Conservation (phyloP, 35 echinoderm and acorn worm species). For the Apostichopus japonicus region DNA sequence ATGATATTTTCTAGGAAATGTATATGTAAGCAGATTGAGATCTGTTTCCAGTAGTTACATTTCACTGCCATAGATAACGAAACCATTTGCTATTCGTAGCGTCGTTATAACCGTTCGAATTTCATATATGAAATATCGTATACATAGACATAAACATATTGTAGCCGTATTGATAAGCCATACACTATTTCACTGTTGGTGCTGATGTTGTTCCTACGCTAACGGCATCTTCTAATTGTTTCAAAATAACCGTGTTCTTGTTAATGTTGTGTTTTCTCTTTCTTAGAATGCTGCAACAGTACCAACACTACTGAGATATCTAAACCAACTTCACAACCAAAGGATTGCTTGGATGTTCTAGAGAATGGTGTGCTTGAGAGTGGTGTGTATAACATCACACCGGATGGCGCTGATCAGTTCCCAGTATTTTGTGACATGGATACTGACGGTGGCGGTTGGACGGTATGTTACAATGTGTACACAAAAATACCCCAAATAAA, state of each 20-base stretch:
- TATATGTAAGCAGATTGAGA: too few species aligned
- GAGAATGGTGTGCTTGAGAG: neutral
- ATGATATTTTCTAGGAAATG: too few species aligned
- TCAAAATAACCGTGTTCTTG: neutral
- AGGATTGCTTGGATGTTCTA: conserved; percentile 14
- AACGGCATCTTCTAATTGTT: neutral
- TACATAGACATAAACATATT: neutral
- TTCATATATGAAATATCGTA: neutral
- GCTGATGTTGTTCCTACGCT: neutral
- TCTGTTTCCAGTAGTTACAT: too few species aligned
- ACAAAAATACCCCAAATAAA: neutral
- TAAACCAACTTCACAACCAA: neutral
- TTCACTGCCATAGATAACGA: too few species aligned
- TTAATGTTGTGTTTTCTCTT: neutral
- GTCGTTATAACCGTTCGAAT: neutral
- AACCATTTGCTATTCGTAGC: too few species aligned
- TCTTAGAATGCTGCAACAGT: neutral
- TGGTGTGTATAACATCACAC: neutral
- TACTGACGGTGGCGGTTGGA: conserved; percentile 16
- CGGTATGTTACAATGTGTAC: neutral
- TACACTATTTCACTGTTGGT: neutral
- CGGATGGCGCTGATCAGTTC: neutral
- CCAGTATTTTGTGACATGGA: conserved; percentile 5
- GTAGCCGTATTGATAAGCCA: neutral
- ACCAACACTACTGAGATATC: too few species aligned